phyloP scores from a whole-genome alignment of 2,888 invertebrate species.

The Agonopterix alstromeriana region DNA sequence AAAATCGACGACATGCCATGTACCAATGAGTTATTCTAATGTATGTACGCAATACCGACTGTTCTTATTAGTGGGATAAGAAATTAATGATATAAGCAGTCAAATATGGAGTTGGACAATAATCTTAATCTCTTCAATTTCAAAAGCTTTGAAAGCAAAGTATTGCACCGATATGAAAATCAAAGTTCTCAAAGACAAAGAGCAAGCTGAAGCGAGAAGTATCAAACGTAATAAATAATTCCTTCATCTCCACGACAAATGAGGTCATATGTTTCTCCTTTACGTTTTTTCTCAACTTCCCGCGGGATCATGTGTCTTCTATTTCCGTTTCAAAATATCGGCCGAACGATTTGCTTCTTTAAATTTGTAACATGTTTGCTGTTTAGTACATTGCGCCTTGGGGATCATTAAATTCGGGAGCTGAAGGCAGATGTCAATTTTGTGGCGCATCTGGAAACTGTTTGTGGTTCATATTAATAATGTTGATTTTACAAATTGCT shows the following conservation, averaged over 20 bases:
- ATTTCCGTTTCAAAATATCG: conserved; percentile 71
- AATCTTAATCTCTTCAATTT: conserved; percentile 11
- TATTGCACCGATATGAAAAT: conserved; percentile 50
- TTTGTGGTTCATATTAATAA: conserved; percentile 21
- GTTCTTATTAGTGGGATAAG: no score
- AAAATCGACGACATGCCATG: no score
- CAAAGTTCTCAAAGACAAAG: conserved; percentile 53
- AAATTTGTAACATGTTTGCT: conserved; percentile 72
- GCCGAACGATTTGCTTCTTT: conserved; percentile 71
- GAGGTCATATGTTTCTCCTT: conserved; percentile 75
- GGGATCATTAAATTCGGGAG: conserved; percentile 63
- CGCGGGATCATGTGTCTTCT: conserved; percentile 75
- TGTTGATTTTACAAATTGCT: background rate
- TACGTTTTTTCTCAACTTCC: conserved; percentile 69
- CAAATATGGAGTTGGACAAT: no score
- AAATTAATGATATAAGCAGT: no score
- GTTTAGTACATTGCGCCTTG: conserved; percentile 66
- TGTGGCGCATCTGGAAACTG: conserved; percentile 53
- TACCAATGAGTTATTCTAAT: no score
- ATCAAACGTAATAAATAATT: conserved; percentile 74
- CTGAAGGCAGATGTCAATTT: conserved; percentile 55
- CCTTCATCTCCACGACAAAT: conserved; percentile 66
- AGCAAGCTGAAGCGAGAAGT: conserved; percentile 49
- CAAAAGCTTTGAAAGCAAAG: conserved; percentile 29
- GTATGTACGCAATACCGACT: no score